Conservation (phyloP, 2,113 vertebrate genomes). For the Eubucco bourcierii region DNA sequence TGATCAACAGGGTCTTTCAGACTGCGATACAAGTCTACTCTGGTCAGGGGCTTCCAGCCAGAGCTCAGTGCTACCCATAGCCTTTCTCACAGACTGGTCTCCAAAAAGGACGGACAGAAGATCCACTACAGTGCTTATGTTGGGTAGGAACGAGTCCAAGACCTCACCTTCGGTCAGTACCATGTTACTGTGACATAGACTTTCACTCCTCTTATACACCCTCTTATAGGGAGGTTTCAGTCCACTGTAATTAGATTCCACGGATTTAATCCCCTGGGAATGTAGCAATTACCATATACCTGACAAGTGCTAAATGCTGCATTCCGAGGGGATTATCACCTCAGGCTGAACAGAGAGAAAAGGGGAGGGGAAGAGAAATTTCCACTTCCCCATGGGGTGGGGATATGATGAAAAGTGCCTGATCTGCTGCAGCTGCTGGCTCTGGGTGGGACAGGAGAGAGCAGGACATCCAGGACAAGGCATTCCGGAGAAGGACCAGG, state of each 20-base stretch:
- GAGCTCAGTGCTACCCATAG: background rate
- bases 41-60: background rate
- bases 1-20: background rate
- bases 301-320: slow-evolving; percentile 72
- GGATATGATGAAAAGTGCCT: background rate
- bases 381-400: slow-evolving; percentile 30
- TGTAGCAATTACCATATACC: slow-evolving; percentile 71
- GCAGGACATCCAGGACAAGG: background rate
- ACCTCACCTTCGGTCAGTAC: background rate
- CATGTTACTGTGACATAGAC: background rate
- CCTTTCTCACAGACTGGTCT: fast-evolving
- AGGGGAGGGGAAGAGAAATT: slow-evolving; percentile 35
- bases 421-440: slow-evolving; percentile 33
- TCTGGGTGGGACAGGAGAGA: background rate
- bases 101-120: background rate
- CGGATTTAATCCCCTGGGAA: slow-evolving; percentile 64
- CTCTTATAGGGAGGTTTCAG: slow-evolving; percentile 46
- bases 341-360: slow-evolving; percentile 40
- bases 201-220: background rate
- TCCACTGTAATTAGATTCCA: slow-evolving; percentile 65
- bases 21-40: fast-evolving
- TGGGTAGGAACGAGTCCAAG: background rate
- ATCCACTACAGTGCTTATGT: fast-evolving
- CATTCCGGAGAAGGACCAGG: slow-evolving; percentile 27
- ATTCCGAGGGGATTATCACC: slow-evolving; percentile 71